A percentile compares a stretch with the other conserved stretches of the same genome.
Conservation (phyloP, 92 coral and sea anemone species). For the Metridium senile region DNA sequence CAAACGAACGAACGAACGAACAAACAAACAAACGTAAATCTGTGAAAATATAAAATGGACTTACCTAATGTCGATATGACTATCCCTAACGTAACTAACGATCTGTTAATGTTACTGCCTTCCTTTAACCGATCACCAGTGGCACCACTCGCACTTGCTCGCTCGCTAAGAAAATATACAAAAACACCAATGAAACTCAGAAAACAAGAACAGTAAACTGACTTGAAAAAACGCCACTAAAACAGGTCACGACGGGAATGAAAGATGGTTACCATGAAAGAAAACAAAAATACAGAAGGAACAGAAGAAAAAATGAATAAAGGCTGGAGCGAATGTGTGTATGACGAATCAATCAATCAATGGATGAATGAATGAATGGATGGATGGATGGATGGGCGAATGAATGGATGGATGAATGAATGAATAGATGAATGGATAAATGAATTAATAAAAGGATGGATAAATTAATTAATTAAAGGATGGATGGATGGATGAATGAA, state of each 20-base stretch:
- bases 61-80: constrained; percentile 94
- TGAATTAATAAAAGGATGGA: too few relatives aligned
- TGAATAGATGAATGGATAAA: background rate
- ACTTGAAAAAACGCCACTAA: too few relatives aligned
- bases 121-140: constrained; percentile 90
- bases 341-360: background rate
- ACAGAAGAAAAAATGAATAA: background rate
- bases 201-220: too few relatives aligned
- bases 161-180: constrained; percentile 64
- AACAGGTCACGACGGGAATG: too few relatives aligned
- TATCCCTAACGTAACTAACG: constrained; percentile 92
- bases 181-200: background rate
- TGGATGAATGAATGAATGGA: too few relatives aligned
- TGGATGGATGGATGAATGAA: background rate
- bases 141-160: constrained; percentile 96
- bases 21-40: background rate
- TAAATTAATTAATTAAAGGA: background rate
- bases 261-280: too few relatives aligned
- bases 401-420: background rate
- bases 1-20: too few relatives aligned
- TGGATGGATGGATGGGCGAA: background rate
- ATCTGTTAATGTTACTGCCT: constrained; percentile 95
- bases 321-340: background rate
- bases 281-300: too few relatives aligned
- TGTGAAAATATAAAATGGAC: too few relatives aligned